These are phyloP conservation scores for Aramus guarauna DNA, from an alignment of 2,113 vertebrate species.

Conservation along the genomic window DNA sequence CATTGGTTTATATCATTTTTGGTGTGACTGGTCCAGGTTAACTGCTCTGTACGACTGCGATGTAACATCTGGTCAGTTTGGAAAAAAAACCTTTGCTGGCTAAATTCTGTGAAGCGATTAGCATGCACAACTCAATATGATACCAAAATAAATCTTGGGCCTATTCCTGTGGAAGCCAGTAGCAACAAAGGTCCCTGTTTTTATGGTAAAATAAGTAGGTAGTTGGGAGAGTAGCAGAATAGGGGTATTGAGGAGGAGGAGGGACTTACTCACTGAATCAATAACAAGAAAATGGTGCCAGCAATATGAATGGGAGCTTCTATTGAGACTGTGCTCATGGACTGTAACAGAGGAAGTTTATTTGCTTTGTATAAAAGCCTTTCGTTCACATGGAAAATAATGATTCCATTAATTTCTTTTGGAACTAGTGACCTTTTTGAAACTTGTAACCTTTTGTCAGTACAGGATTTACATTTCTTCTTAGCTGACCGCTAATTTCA, in stretches of 20 bases:
- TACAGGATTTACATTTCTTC: constrained; percentile 18
- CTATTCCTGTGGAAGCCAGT: not conserved
- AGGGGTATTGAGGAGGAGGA: constrained; percentile 27
- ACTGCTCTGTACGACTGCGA: not conserved
- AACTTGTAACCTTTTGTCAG: not conserved
- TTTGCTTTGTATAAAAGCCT: constrained; percentile 46
- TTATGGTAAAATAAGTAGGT: constrained; percentile 46
- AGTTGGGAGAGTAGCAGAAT: not conserved
- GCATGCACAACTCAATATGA: not conserved
- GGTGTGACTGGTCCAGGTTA: not conserved
- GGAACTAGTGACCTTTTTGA: not conserved
- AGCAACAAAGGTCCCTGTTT: not conserved
- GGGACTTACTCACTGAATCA: constrained; percentile 3
- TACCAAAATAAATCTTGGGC: constrained; percentile 7
- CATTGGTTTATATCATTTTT: not conserved
- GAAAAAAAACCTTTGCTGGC: not conserved
- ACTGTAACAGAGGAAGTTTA: constrained; percentile 30
- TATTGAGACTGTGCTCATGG: constrained; percentile 15
- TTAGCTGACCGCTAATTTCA: not conserved
- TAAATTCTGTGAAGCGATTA: not conserved
- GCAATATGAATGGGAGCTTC: constrained; percentile 32
- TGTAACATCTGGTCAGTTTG: not conserved
- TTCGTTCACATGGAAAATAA: constrained; percentile 41
- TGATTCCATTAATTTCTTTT: constrained; percentile 41
- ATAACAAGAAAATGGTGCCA: constrained; percentile 34